A percentile compares a stretch with the other conserved stretches of the same genome.
phyloP scores from a whole-genome alignment of 2,888 invertebrate genomes.

The Hylaea fasciaria region DNA sequence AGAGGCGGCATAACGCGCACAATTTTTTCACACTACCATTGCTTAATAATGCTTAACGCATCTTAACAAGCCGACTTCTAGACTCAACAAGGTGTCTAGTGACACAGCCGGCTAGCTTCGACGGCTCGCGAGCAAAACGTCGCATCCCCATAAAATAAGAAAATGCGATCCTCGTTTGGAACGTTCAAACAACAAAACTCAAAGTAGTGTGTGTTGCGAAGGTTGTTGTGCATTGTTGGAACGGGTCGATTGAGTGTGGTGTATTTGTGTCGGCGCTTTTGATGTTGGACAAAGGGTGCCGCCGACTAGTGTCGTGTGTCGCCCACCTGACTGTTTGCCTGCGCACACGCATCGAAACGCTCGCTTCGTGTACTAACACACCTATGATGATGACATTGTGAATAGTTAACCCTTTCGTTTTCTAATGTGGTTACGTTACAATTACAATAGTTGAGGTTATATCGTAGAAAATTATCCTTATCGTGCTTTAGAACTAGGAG shows the following conservation, averaged over 20 bases:
- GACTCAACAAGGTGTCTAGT: slow-evolving; percentile 80
- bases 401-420: slow-evolving; percentile 38
- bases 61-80: slow-evolving; percentile 65
- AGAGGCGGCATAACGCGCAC: no score
- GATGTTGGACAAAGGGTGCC: slow-evolving; percentile 79
- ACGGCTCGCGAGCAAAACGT: slow-evolving; percentile 38
- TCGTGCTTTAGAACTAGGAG: no score
- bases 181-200: slow-evolving; percentile 20
- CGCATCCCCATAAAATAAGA: slow-evolving; percentile 37
- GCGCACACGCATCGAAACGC: slow-evolving; percentile 51
- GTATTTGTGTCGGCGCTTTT: slow-evolving; percentile 79
- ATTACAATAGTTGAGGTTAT: no score
- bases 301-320: slow-evolving; percentile 79
- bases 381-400: slow-evolving; percentile 44
- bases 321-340: slow-evolving; percentile 81
- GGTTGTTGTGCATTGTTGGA: slow-evolving; percentile 45
- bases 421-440: slow-evolving; percentile 8
- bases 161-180: slow-evolving; percentile 22
- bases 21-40: slow-evolving; percentile 58
- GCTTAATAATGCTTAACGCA: slow-evolving; percentile 59
- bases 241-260: slow-evolving; percentile 36
- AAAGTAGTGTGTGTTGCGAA: slow-evolving; percentile 28
- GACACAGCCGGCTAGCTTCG: slow-evolving; percentile 53
- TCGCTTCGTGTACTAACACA: slow-evolving; percentile 42
- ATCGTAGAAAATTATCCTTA: not conserved